Evolutionary conservation across 2,797 vertebrate species (phyloP).

Genomic region (Tragopan temminckii): DNA sequence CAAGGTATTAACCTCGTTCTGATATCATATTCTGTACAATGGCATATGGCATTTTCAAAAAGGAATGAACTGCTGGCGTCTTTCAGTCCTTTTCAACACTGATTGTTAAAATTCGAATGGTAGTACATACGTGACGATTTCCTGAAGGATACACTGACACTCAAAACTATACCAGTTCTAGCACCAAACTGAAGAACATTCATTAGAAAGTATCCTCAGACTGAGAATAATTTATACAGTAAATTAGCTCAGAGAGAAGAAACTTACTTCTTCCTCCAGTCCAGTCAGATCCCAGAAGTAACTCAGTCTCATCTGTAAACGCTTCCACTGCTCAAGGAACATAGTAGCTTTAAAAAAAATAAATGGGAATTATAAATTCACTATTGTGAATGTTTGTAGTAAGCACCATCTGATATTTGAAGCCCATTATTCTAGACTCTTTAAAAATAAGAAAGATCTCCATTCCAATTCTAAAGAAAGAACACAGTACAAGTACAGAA

Average conservation of each 20-base stretch:
- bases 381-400: background rate
- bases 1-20: background rate
- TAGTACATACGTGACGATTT: background rate
- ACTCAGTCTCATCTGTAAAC: constrained; percentile 93
- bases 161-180: background rate
- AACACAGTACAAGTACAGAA: background rate
- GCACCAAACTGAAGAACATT: background rate
- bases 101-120: background rate
- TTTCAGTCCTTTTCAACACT: background rate
- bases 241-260: background rate
- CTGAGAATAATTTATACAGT: background rate
- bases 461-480: background rate
- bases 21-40: background rate
- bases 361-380: background rate
- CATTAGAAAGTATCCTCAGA: background rate
- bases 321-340: constrained; percentile 98
- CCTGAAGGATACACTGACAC: background rate
- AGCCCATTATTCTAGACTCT: rapidly evolving
- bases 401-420: background rate
- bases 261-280: constrained; percentile 93
- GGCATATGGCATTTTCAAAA: background rate
- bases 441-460: background rate
- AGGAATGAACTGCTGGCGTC: background rate
- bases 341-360: constrained; percentile 87
- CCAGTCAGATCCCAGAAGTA: constrained; percentile 96